Evolutionary conservation across 2,888 invertebrate species (phyloP), one percentile per base, ranked within the genome.

Genomic region (Caenorhabditis sp.): DNA sequence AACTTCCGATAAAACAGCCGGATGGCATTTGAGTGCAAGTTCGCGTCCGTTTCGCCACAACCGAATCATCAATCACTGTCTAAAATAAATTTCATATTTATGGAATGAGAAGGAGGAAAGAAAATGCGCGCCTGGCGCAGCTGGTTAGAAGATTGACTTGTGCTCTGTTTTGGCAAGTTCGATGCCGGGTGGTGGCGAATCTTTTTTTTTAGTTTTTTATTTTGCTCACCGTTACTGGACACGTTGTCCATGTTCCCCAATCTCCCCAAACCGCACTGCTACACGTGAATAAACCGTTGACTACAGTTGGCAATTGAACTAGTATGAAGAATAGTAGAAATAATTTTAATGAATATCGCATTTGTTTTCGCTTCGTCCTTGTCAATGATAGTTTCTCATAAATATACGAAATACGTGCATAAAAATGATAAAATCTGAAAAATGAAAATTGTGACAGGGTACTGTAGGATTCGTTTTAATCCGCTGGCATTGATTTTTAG

Each of bases 201-300:
- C n/a, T n/a, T n/a, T n/a, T 53, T 23, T 12, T 12, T 14, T 53
- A 24, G 4, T 23, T 6, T 6, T n/a, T 50, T 5, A 6, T 23
- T 8, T 19, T 5, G 5, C 24, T 27, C 23, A 55, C 55, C 17
- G 55, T 36, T 5, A 64, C 12, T 10, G 75, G 75, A 59, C 75
- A 75, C 0, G 70, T 26, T 6, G 53, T 43, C 67, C 67, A 75
- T 24, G 60, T 10, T n/a, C 65, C 65, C 75, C 75, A 75, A 6
- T 67, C 61, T 21, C 62, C 51, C 67, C 67, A 75, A 1, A 50
- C 53, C 0, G 65, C 66, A 21, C 51, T 26, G 5, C 62, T 50
- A 55, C 73, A 73, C 14, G 26, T 43, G 1, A n/a, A 12, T 3
- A 58, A 21, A 21, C 21, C 53, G 12, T 53, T 23, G 6, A 43